Evolutionary conservation across 2,888 invertebrate genomes (phyloP), one percentile per base, ranked within the genome.

Genomic region (Macaria notata): DNA sequence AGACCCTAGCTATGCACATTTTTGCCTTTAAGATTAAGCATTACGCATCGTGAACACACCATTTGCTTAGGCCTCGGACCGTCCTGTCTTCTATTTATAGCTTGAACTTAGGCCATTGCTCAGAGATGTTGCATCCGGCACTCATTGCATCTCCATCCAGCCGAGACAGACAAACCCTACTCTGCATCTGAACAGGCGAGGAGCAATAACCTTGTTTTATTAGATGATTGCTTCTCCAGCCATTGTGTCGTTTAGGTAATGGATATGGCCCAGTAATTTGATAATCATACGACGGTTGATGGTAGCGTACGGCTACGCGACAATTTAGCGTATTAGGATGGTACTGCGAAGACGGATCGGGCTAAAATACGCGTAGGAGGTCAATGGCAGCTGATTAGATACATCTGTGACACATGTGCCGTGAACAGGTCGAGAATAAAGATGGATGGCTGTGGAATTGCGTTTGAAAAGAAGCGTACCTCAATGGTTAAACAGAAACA

Each of bases 161-260:
- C 73, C 79, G 75, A 63, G 70, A 79, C 78, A 67, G 54, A 57
- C 65, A 46, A 43, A 53, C 61, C 66, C 45, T 33, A 39, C 49
- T 3, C 31, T 42, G 29, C 31, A 31, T 47, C 57, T 55, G 64
- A 53, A 56, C 44, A 31, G 58, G 54, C 52, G 58, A 70, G 68
- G 73, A 68, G 70, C 74, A 78, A 70, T 69, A 75, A 78, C 76
- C 78, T 69, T 67, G 70, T 62, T 73, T 64, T 65, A 75, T 76
- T 71, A 68, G 63, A 75, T 75, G 75, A 76, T 78, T 75, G 72
- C 46, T 48, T 64, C 64, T 62, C 64, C 57, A 60, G 54, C 66
- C 66, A 64, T 65, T 66, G 66, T 64, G 56, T 68, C 64, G 58
- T 68, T 63, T 55, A n/a, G 51, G 59, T 64, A 68, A 70, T 66